A percentile compares a stretch with the other conserved stretches of the same genome.
These are phyloP conservation scores for Rhopalosiphum padi DNA, from an alignment of 1,140 invertebrate genomes.

Conservation along the genomic window DNA sequence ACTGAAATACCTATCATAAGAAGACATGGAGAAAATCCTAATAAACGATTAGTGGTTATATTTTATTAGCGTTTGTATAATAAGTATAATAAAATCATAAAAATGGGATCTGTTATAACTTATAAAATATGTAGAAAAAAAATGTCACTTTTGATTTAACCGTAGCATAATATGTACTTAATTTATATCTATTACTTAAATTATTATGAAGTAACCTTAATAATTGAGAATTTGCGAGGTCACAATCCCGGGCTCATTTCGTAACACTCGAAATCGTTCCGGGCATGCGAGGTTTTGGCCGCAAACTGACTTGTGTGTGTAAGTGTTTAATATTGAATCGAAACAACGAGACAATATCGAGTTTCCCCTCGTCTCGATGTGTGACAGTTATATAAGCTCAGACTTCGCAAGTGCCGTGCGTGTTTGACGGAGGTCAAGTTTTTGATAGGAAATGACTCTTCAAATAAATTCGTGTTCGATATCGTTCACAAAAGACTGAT, in stretches of 20 bases:
- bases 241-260: neutral
- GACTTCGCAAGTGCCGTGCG: neutral
- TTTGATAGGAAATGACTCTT: neutral
- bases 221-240: neutral
- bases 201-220: neutral
- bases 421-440: constrained; percentile 12
- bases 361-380: neutral
- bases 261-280: neutral
- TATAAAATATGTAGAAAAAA: too few relatives aligned
- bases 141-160: too few relatives aligned
- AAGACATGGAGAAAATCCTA: neutral
- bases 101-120: too few relatives aligned
- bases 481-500: constrained; percentile 10
- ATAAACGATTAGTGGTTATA: too few relatives aligned
- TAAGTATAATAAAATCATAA: too few relatives aligned
- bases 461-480: neutral
- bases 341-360: neutral
- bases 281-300: too few relatives aligned
- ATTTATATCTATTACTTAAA: neutral
- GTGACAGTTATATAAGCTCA: constrained; percentile 29
- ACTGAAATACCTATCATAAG: too few relatives aligned
- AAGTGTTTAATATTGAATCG: neutral
- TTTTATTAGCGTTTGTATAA: too few relatives aligned
- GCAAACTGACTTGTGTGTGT: neutral
- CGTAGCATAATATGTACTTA: neutral